These are phyloP conservation scores for Phainopepla nitens DNA, from an alignment of 2,113 vertebrate genomes.

Conservation along the genomic window DNA sequence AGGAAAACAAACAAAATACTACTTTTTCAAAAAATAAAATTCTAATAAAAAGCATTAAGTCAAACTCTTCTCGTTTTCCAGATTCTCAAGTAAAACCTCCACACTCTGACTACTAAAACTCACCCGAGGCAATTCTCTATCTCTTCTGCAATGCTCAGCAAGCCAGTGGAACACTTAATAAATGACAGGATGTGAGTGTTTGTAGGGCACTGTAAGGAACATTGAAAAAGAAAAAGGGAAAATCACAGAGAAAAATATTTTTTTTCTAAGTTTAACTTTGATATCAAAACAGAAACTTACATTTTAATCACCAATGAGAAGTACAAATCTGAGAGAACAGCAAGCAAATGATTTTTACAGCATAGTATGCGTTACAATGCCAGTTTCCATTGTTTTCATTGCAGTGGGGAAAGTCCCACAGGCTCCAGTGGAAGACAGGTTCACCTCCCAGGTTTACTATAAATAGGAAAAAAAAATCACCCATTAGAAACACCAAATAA, in stretches of 20 bases:
- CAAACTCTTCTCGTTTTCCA: neutral
- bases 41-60: neutral
- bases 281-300: neutral
- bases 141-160: neutral
- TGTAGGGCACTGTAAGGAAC: neutral
- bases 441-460: neutral
- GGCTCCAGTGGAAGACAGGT: neutral
- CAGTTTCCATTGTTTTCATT: neutral
- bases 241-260: neutral
- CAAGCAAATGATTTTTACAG: neutral
- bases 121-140: neutral
- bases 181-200: neutral
- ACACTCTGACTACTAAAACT: neutral
- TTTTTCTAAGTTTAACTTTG: neutral
- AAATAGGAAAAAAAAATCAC: neutral
- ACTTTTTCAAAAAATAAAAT: neutral
- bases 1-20: neutral
- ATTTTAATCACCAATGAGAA: neutral
- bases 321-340: neutral
- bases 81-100: neutral
- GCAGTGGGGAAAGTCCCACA: neutral
- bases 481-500: neutral
- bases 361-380: neutral
- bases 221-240: neutral
- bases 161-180: neutral